Conservation (phyloP, 1,140 invertebrate species). For the Plectus sambesii region DNA sequence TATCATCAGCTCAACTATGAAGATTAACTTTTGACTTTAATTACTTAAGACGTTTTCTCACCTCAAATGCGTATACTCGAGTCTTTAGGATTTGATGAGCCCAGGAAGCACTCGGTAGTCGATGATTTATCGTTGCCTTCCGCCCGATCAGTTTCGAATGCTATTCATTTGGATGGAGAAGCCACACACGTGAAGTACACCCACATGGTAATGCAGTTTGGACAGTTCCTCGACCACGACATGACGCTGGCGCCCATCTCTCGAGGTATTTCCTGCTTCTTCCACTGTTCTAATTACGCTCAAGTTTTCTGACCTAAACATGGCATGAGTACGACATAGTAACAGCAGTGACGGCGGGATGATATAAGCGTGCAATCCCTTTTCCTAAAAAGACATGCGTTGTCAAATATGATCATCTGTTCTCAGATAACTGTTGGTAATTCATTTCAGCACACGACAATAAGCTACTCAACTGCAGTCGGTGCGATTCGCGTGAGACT, state of each 20-base stretch:
- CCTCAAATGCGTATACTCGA: no score
- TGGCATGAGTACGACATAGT: no score
- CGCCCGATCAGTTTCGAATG: conserved; percentile 71
- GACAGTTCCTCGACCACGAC: conserved; percentile 78
- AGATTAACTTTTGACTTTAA: no score
- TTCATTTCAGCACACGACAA: conserved; percentile 31
- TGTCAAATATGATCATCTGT: conserved; percentile 10
- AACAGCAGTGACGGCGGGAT: no score
- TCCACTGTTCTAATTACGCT: no score
- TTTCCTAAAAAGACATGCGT: no score
- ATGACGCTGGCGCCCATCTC: conserved; percentile 79
- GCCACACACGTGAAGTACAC: conserved; percentile 50
- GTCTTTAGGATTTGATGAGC: no score
- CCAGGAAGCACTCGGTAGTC: no score
- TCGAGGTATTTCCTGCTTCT: conserved; percentile 52
- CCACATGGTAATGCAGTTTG: conserved; percentile 49
- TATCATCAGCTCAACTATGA: no score
- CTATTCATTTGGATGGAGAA: conserved; percentile 68
- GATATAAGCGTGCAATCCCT: no score
- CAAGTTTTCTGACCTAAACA: no score
- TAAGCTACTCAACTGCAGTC: conserved; percentile 37
- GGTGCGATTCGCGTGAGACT: conserved; percentile 37
- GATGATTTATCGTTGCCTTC: conserved; percentile 50
- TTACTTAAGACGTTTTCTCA: no score
- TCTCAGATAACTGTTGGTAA: neutral